phyloP scores from a whole-genome alignment of 2,113 vertebrate genomes.

The Trogon melanurus region DNA sequence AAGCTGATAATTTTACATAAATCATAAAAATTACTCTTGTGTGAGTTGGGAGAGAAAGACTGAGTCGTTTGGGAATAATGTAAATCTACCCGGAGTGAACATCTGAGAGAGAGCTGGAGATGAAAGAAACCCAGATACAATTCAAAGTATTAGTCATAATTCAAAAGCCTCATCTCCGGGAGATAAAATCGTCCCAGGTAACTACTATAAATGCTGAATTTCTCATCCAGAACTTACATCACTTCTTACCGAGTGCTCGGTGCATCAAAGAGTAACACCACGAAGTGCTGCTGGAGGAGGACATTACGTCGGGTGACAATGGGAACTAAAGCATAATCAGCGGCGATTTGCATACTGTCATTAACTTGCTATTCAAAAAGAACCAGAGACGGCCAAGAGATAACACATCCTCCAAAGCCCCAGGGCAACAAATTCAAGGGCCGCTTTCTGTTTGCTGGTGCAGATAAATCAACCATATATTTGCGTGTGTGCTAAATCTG shows the following conservation, averaged over 20 bases:
- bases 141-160: not conserved
- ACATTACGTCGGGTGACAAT: slow-evolving; percentile 4
- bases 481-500: not conserved
- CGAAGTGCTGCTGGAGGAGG: not conserved
- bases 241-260: not conserved
- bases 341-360: not conserved
- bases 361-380: not conserved
- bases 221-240: not conserved
- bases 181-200: slow-evolving; percentile 17
- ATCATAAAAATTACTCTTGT: not conserved
- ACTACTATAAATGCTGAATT: not conserved
- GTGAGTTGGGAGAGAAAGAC: not conserved
- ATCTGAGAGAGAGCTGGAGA: not conserved
- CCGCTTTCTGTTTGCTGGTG: not conserved
- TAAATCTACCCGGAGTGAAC: not conserved
- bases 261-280: not conserved
- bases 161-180: slow-evolving; percentile 21
- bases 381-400: not conserved
- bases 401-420: not conserved
- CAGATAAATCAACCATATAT: not conserved
- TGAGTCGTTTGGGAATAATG: not conserved
- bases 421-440: not conserved
- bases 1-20: not conserved
- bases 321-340: not conserved
- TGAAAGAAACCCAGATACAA: not conserved